phyloP scores from a whole-genome alignment of 2,113 vertebrate genomes.

The Ophthalmolycus amberensis region DNA sequence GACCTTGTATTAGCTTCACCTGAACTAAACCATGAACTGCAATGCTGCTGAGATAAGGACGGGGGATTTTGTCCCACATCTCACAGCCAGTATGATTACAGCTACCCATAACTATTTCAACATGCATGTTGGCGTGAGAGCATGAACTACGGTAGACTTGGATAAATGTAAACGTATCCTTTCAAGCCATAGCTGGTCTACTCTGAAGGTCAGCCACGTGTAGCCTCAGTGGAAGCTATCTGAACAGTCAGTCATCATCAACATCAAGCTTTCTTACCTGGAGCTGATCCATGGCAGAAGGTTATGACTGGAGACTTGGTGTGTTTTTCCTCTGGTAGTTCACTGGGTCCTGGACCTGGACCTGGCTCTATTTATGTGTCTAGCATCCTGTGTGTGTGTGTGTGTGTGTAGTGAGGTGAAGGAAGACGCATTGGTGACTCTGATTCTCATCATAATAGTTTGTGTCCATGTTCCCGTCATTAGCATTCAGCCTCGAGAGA shows the following conservation, averaged over 20 bases:
- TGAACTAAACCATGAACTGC: not conserved
- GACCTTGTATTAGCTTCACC: not conserved
- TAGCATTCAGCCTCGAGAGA: constrained; percentile 74
- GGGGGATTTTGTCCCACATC: not conserved
- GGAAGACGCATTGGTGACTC: not conserved
- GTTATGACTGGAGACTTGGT: not conserved
- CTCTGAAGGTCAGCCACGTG: not conserved
- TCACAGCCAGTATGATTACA: too few species aligned
- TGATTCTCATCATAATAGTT: constrained; percentile 24
- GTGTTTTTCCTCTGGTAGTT: not conserved
- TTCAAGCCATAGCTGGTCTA: not conserved
- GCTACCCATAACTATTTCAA: not conserved
- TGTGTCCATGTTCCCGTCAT: constrained; percentile 44
- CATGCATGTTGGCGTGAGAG: not conserved
- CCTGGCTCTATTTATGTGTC: constrained; percentile 66
- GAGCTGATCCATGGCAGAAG: constrained; percentile 70
- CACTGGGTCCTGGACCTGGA: not conserved
- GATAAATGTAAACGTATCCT: not conserved
- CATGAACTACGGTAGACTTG: not conserved
- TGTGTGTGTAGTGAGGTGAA: not conserved
- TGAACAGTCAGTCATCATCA: not conserved
- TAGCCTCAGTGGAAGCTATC: not conserved
- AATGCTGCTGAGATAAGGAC: not conserved
- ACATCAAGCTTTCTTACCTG: constrained; percentile 66
- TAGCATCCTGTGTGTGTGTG: too few species aligned